Conservation (phyloP, 2,888 invertebrate genomes). For the Aphidius colemani region DNA sequence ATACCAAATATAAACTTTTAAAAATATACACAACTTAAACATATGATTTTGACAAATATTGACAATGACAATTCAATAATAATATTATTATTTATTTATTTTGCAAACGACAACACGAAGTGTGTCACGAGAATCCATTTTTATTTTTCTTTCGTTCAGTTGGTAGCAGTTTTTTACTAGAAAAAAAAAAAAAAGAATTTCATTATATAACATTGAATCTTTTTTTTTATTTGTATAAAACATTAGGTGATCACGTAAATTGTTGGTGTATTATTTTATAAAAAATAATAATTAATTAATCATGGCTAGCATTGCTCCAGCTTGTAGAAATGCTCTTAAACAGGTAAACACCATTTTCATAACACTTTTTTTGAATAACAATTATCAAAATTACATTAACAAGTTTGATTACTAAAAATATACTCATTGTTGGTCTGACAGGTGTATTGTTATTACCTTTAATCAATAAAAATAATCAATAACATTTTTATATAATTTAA, state of each 20-base stretch:
- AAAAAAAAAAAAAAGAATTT: background rate
- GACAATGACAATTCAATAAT: no score
- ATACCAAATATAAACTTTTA: background rate
- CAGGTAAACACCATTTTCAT: slow-evolving; percentile 44
- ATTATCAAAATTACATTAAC: background rate
- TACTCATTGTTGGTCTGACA: no score
- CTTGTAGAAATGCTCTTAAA: slow-evolving; percentile 48
- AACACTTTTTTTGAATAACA: no score
- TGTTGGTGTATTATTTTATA: background rate
- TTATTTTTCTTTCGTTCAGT: background rate
- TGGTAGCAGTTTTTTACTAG: background rate
- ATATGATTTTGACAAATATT: no score
- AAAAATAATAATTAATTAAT: slow-evolving; percentile 28
- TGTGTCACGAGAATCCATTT: no score
- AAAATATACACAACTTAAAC: background rate
- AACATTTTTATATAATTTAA: no score
- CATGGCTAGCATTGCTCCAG: slow-evolving; percentile 52
- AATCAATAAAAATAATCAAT: no score
- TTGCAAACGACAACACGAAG: no score
- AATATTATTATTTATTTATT: no score
- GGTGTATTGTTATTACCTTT: no score
- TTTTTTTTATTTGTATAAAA: slow-evolving; percentile 3
- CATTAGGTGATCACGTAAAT: no score
- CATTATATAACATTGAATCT: slow-evolving; percentile 29
- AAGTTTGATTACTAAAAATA: no score